Conservation (phyloP, 1,140 invertebrate species). For the Drosophila neocordata region DNA sequence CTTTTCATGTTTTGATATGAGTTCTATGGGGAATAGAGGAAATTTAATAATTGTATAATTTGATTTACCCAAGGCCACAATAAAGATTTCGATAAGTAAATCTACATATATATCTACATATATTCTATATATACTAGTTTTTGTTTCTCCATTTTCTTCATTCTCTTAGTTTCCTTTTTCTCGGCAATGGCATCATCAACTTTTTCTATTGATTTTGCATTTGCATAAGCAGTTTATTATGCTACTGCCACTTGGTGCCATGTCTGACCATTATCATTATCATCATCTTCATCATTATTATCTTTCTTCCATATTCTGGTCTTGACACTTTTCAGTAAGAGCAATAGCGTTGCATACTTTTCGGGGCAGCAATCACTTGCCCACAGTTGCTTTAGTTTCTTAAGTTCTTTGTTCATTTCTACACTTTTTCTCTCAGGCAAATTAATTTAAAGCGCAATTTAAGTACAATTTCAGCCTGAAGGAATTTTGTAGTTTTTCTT, state of each 20-base stretch:
- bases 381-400: not conserved
- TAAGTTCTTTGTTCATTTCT: no score
- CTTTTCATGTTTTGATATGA: no score
- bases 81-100: not conserved
- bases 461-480: constrained; percentile 51
- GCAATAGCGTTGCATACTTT: constrained; percentile 47
- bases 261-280: not conserved
- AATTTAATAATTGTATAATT: not conserved
- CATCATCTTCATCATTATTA: not conserved
- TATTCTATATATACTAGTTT: no score
- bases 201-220: constrained; percentile 46
- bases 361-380: constrained; percentile 5
- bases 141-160: no score
- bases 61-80: not conserved
- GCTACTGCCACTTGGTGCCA: constrained; percentile 1
- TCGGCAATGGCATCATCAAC: constrained; percentile 20
- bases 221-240: constrained; percentile 56
- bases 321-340: not conserved
- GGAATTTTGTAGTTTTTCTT: constrained; percentile 50
- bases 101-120: no score
- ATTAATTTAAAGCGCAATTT: constrained; percentile 76
- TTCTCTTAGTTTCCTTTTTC: no score
- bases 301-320: not conserved
- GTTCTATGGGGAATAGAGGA: not conserved
- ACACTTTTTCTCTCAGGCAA: constrained; percentile 8